Percentiles rank a stretch among this genome's conserved stretches.
Evolutionary conservation across 2,888 invertebrate species (phyloP).

Genomic region (Caprella mutica): DNA sequence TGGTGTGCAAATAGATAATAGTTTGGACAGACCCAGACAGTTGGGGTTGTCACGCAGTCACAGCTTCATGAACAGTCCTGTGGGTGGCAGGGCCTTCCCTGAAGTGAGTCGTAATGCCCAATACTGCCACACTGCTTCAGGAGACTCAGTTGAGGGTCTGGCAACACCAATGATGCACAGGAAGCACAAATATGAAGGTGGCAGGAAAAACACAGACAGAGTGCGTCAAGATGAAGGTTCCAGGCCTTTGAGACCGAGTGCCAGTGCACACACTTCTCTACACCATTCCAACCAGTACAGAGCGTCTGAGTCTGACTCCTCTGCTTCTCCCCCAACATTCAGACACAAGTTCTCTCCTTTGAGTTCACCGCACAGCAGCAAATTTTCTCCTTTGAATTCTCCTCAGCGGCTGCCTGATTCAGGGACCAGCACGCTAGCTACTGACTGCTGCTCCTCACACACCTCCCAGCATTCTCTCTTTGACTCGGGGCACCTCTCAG

Average conservation of each 20-base stretch:
- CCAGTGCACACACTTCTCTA: conserved; percentile 29
- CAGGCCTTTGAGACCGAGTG: conserved; percentile 7
- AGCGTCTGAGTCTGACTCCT: conserved; percentile 29
- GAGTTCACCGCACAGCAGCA: conserved; percentile 6
- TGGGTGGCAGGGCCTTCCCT: conserved; percentile 61
- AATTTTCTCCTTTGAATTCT: conserved; percentile 23
- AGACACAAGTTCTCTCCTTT: conserved; percentile 31
- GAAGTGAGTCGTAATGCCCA: conserved; percentile 52
- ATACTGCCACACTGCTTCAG: conserved; percentile 34
- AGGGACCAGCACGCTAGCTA: conserved; percentile 28
- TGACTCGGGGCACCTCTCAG: conserved; percentile 37
- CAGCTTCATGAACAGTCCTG: conserved; percentile 47
- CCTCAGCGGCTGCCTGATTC: conserved; percentile 24
- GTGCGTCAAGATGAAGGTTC: neutral
- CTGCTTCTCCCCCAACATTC: conserved; percentile 37
- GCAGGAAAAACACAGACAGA: conserved; percentile 36
- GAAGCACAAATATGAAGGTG: conserved; percentile 35
- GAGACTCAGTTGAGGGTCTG: conserved; percentile 35
- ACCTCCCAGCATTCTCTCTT: conserved; percentile 36
- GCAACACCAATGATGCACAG: conserved; percentile 38
- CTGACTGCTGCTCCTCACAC: conserved; percentile 33
- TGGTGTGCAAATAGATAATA: conserved; percentile 3
- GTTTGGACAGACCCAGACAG: conserved; percentile 26
- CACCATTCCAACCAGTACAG: conserved; percentile 25
- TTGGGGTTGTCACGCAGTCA: conserved; percentile 43